Evolutionary conservation across 2,797 vertebrate genomes (phyloP), one percentile per base, ranked within the genome.

Genomic region (Enteromius afrohamiltoni): DNA sequence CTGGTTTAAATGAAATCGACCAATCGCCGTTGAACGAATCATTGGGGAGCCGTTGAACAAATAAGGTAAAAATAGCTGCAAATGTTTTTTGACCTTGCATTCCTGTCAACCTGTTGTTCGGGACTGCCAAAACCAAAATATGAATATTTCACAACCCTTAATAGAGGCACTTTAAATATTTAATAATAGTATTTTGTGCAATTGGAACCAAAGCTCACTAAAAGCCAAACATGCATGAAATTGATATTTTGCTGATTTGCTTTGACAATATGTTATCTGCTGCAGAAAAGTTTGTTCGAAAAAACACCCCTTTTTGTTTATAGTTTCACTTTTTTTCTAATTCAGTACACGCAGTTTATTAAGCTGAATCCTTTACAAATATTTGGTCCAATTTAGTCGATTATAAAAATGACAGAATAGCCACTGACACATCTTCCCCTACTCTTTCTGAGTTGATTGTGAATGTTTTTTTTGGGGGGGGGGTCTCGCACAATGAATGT

Each of bases 401-500:
- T 79, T 65, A 34, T 37, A 47, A 2, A 14, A 13, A 31, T 37
- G 40, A 77, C 17, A 7, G 17, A 77, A 37, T 60, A 23, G 6
- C n/a, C n/a, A 45, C 23, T 45, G 76, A 51, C 60, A 67, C 77
- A 34, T 79, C 45, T 67, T 79, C 7, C 60, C 29, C 42, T 29
- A 79, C 37, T 21, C 17, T 51, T 51, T 45, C 19, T 3, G 3
- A 67, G 45, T 65, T 6, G n/a, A 74, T 34, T 74, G 60, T n/a
- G 47, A 68, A 29, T 70, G 64, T 58, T 47, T 70, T 70, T 49
- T 0, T 1, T 6, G 37, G 31, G 31, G 31, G 1, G 62, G 17
- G 13, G 6, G 34, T 64, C 77, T 49, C 3, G 21, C 42, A 78
- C 82, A 77, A 69, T 78, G 16, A 83, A 62, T 64, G 67, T 83